phyloP scores from a whole-genome alignment of 2,797 vertebrate genomes.

The Dromococcyx pavoninus region DNA sequence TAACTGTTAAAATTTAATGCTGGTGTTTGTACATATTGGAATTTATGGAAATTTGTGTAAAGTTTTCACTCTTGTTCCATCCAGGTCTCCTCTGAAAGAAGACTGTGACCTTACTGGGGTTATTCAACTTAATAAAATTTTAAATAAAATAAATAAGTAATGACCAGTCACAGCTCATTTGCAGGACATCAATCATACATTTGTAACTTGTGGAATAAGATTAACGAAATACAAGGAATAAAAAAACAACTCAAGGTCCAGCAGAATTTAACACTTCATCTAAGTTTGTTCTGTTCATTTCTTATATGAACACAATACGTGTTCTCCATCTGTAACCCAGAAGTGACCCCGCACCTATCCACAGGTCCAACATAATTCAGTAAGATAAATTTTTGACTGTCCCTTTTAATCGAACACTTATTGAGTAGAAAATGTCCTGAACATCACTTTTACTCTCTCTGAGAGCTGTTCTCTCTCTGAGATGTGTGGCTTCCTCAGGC shows the following conservation, averaged over 20 bases:
- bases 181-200: conserved; percentile 51
- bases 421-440: not conserved
- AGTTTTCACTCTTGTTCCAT: conserved; percentile 38
- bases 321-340: not conserved
- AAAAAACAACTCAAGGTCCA: not conserved
- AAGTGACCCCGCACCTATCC: not conserved
- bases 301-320: not conserved
- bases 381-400: not conserved
- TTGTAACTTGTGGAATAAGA: not conserved
- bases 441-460: not conserved
- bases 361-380: not conserved
- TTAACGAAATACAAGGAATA: not conserved
- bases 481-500: not conserved
- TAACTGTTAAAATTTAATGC: conserved; percentile 62
- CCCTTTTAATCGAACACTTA: not conserved
- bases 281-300: not conserved
- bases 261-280: not conserved
- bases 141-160: conserved; percentile 69
- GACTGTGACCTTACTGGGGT: not conserved
- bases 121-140: conserved; percentile 55
- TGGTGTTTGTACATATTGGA: conserved; percentile 31
- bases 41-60: conserved; percentile 51
- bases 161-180: conserved; percentile 51
- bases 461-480: not conserved
- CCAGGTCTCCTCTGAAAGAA: conserved; percentile 5